Conservation (phyloP, 2,113 vertebrate species). For the Condylura cristata region DNA sequence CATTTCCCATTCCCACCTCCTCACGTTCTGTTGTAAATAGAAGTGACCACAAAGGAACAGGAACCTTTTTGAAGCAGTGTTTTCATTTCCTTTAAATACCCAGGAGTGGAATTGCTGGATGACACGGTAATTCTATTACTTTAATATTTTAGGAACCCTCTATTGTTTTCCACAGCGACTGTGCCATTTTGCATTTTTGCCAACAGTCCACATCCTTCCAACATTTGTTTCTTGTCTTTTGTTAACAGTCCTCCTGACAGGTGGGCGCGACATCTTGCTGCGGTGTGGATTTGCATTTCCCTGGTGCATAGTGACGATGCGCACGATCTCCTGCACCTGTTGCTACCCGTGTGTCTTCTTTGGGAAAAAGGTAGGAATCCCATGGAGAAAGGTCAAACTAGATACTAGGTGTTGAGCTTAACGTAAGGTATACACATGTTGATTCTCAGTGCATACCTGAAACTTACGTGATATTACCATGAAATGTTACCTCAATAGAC, state of each 20-base stretch:
- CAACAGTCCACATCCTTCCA: neutral
- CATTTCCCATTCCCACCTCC: neutral
- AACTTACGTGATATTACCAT: no score
- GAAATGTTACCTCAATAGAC: no score
- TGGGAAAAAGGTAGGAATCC: neutral
- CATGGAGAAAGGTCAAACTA: neutral
- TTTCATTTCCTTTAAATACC: neutral
- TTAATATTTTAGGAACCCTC: neutral
- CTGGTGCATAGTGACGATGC: neutral
- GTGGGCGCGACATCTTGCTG: neutral
- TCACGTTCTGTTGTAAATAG: neutral
- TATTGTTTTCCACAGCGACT: neutral
- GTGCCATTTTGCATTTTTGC: neutral
- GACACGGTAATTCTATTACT: neutral
- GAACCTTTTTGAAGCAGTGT: neutral
- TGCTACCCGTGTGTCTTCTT: neutral
- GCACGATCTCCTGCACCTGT: neutral
- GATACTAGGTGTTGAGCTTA: no score
- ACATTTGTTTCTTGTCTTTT: neutral
- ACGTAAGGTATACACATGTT: no score
- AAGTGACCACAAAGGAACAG: neutral
- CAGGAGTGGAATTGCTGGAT: neutral
- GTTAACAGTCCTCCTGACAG: neutral
- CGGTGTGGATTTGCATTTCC: neutral
- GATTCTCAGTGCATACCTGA: no score